These are phyloP conservation scores for Myrmophylax atrothorax DNA, from an alignment of 2,113 vertebrate species.

Conservation along the genomic window DNA sequence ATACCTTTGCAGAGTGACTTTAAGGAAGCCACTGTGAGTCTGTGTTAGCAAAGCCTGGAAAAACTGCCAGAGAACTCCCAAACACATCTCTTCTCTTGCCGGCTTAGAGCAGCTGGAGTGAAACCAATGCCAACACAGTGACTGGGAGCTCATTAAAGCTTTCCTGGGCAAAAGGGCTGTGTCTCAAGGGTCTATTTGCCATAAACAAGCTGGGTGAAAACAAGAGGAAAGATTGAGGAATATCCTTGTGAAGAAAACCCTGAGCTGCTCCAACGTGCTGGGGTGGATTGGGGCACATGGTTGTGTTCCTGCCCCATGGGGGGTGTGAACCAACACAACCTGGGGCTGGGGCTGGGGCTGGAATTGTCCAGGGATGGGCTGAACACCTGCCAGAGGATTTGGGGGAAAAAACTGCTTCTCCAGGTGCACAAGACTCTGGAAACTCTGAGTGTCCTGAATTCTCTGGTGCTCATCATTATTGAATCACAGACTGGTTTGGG, in stretches of 20 bases:
- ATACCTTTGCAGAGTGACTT: neutral
- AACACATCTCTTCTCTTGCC: neutral
- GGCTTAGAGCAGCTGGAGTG: conserved; percentile 15
- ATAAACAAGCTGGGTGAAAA: neutral
- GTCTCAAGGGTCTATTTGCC: conserved; percentile 5
- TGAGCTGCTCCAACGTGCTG: neutral
- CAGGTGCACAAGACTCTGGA: neutral
- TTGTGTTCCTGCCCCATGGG: neutral
- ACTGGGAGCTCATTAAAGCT: neutral
- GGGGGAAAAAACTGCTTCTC: neutral
- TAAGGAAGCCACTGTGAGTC: neutral
- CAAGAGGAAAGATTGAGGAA: neutral
- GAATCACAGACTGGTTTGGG: neutral
- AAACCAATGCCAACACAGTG: neutral
- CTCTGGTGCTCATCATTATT: neutral
- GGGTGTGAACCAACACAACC: neutral
- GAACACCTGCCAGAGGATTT: neutral
- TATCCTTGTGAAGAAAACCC: neutral
- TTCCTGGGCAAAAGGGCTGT: neutral
- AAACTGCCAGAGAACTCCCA: neutral
- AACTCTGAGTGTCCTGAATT: neutral
- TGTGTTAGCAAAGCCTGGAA: neutral
- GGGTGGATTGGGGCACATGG: neutral
- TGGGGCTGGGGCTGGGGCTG: neutral
- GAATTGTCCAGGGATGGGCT: neutral